A percentile compares a stretch with the other conserved stretches of the same genome.
Evolutionary conservation across 2,888 invertebrate species (phyloP).

Genomic region (Hirudinaria manillensis): DNA sequence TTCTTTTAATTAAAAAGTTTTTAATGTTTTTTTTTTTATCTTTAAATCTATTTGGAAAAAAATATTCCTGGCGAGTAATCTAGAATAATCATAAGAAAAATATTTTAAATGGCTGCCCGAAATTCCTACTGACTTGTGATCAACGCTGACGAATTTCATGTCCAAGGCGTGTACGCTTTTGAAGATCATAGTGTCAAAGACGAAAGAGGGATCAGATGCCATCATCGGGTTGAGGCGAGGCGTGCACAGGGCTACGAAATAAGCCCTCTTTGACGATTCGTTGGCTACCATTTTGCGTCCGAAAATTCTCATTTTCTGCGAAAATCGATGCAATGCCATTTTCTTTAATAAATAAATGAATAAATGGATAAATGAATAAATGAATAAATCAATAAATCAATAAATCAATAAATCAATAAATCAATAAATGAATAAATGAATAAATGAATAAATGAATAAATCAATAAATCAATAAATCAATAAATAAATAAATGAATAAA

Average conservation of each 20-base stretch:
- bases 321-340: background rate
- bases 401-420: no score
- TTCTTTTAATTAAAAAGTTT: background rate
- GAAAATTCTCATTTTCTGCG: conserved; percentile 29
- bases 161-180: conserved; percentile 31
- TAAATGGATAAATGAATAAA: no score
- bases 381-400: no score
- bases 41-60: no score
- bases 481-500: no score
- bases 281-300: conserved; percentile 4
- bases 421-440: no score
- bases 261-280: background rate
- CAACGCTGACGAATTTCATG: conserved; percentile 29
- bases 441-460: no score
- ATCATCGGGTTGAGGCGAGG: conserved; percentile 21
- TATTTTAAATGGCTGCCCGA: background rate
- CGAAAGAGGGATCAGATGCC: conserved; percentile 4
- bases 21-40: background rate
- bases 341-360: background rate
- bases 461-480: no score
- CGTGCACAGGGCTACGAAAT: conserved; percentile 29
- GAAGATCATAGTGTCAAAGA: conserved; percentile 27
- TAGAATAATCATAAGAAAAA: no score
- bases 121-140: conserved; percentile 26
- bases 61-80: no score